Evolutionary conservation across 2,888 invertebrate genomes (phyloP).

Genomic region (Aquatica leii): DNA sequence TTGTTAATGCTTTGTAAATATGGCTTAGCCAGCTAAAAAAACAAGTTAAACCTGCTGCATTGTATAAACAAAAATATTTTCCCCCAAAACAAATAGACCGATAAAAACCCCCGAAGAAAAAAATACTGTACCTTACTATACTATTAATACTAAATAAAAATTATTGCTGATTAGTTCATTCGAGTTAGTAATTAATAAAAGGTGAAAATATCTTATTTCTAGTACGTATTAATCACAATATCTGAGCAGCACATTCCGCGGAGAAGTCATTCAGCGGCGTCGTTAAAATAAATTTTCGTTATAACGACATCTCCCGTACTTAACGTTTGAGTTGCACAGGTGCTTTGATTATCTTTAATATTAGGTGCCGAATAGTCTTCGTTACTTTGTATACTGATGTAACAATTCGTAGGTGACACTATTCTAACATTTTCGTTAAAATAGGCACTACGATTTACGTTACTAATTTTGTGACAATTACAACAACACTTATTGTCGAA

Average conservation of each 20-base stretch:
- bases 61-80: no score
- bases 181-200: no score
- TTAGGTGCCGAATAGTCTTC: constrained; percentile 56
- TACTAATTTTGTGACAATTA: constrained; percentile 62
- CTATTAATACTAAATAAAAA: no score
- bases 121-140: no score
- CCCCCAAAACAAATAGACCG: no score
- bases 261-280: constrained; percentile 47
- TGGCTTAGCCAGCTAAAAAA: no score
- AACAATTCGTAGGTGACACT: constrained; percentile 54
- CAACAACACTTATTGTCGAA: constrained; percentile 62
- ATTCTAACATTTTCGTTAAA: constrained; percentile 51
- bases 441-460: constrained; percentile 27
- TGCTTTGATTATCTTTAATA: constrained; percentile 62
- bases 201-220: no score
- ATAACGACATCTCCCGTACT: constrained; percentile 94
- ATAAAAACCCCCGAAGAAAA: no score
- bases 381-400: constrained; percentile 46
- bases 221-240: constrained; percentile 4
- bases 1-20: no score
- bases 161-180: no score
- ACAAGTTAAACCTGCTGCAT: no score
- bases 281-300: constrained; percentile 74
- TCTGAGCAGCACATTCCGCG: neutral
- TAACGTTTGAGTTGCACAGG: constrained; percentile 81